phyloP scores from a whole-genome alignment of 1,140 invertebrate genomes.

The Hycleus phaleratus region DNA sequence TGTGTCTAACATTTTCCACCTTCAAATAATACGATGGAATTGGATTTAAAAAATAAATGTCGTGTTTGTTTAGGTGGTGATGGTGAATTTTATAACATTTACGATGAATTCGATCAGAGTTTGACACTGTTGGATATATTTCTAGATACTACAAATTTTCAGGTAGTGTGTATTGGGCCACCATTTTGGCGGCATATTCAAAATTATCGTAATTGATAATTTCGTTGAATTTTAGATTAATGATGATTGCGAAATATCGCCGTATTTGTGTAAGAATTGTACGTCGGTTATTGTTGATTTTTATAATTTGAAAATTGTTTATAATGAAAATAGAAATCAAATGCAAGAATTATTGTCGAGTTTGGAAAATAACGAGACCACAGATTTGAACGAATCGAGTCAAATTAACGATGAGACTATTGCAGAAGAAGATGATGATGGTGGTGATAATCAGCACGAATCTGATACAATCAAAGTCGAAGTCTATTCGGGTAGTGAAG shows the following conservation, averaged over 20 bases:
- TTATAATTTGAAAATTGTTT: slow-evolving; percentile 27
- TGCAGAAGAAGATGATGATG: neutral
- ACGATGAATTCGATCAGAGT: slow-evolving; percentile 5
- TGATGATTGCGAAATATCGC: slow-evolving; percentile 24
- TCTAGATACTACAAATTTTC: slow-evolving; percentile 1
- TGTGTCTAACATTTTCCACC: neutral
- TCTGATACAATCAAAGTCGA: neutral
- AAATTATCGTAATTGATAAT: neutral
- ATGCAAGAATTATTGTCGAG: slow-evolving; percentile 11
- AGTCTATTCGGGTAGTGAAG: neutral
- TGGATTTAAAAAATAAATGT: slow-evolving; percentile 9
- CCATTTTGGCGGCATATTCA: neutral
- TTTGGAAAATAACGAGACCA: neutral
- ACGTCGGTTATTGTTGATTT: slow-evolving; percentile 20
- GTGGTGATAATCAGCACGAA: neutral
- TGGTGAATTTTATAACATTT: slow-evolving; percentile 2
- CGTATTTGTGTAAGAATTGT: slow-evolving; percentile 26
- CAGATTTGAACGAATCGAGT: neutral
- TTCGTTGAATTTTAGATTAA: slow-evolving; percentile 12
- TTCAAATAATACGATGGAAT: neutral
- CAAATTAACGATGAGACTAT: neutral
- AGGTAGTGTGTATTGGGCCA: neutral
- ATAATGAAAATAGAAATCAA: slow-evolving; percentile 22
- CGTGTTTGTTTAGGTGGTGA: slow-evolving; percentile 3
- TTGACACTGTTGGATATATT: slow-evolving; percentile 1